Conservation (phyloP, 2,888 invertebrate species). For the Toxonevra muliebris region DNA sequence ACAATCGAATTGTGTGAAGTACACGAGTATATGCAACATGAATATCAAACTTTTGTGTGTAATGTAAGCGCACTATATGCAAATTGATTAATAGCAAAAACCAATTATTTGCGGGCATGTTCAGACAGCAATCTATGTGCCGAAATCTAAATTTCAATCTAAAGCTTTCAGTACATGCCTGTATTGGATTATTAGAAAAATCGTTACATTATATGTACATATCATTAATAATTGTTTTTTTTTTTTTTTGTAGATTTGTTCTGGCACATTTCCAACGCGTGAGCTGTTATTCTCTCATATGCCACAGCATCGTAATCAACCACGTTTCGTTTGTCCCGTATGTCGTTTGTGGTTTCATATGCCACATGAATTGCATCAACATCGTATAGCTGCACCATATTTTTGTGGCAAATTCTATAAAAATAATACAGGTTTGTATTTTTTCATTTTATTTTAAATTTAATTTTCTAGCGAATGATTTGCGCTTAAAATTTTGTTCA, state of each 20-base stretch:
- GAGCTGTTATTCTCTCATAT: conserved; percentile 53
- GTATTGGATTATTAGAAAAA: neutral
- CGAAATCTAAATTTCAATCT: neutral
- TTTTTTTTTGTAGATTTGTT: conserved; percentile 49
- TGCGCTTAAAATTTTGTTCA: no score
- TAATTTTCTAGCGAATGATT: no score
- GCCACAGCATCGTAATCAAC: conserved; percentile 55
- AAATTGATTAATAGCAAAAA: neutral
- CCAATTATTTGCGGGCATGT: neutral
- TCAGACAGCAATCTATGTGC: no score
- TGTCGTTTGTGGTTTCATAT: conserved; percentile 58
- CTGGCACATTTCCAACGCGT: conserved; percentile 49
- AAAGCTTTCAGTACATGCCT: no score
- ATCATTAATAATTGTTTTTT: no score
- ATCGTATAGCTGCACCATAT: conserved; percentile 56
- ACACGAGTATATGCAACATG: conserved; percentile 58
- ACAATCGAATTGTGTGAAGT: conserved; percentile 56
- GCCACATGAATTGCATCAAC: conserved; percentile 55
- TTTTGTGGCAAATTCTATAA: conserved; percentile 57
- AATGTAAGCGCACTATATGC: conserved; percentile 49
- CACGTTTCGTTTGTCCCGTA: conserved; percentile 56
- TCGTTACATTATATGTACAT: neutral
- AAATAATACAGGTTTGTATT: conserved; percentile 33
- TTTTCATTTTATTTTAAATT: neutral
- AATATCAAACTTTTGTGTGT: conserved; percentile 55